phyloP scores from a whole-genome alignment of 30 jellyfish, hydroid and myxozoan genomes.

The Sanderia malayensis region DNA sequence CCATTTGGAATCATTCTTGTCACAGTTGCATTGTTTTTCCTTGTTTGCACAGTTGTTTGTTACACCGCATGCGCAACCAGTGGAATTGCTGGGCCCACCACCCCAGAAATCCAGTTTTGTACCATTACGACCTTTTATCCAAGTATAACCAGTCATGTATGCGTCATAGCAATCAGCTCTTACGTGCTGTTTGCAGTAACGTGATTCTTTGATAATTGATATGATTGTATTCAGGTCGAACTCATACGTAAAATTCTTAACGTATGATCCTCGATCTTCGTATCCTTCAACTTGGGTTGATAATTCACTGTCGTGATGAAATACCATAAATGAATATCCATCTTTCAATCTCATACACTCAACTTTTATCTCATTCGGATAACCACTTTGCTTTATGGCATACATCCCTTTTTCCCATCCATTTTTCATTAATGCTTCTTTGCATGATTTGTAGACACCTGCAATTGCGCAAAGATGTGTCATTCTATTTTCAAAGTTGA shows the following conservation, averaged over 20 bases:
- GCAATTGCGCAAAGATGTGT: too few species aligned
- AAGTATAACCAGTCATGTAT: background rate
- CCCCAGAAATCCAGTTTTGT: constrained; percentile 5
- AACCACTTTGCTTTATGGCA: background rate
- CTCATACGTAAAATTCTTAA: background rate
- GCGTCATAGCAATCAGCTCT: constrained; percentile 10
- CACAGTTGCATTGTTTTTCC: constrained; percentile 8
- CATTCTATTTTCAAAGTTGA: too few species aligned
- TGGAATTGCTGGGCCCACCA: constrained; percentile 25
- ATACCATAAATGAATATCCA: background rate
- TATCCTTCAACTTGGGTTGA: background rate
- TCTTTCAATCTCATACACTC: background rate
- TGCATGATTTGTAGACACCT: constrained; percentile 5
- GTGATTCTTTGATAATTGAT: background rate
- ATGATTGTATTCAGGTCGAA: background rate
- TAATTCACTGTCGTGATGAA: constrained; percentile 13
- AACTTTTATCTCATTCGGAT: background rate
- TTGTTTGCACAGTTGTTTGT: background rate
- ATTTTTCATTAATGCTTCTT: constrained; percentile 3
- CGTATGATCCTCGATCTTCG: constrained; percentile 5
- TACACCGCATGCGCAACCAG: constrained; percentile 26
- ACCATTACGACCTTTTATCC: constrained; percentile 5
- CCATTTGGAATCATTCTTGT: constrained; percentile 17
- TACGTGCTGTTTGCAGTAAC: constrained; percentile 22
- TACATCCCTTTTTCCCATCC: background rate